phyloP scores from a whole-genome alignment of 2,888 invertebrate species.

The Cataglyphis altisquamis region DNA sequence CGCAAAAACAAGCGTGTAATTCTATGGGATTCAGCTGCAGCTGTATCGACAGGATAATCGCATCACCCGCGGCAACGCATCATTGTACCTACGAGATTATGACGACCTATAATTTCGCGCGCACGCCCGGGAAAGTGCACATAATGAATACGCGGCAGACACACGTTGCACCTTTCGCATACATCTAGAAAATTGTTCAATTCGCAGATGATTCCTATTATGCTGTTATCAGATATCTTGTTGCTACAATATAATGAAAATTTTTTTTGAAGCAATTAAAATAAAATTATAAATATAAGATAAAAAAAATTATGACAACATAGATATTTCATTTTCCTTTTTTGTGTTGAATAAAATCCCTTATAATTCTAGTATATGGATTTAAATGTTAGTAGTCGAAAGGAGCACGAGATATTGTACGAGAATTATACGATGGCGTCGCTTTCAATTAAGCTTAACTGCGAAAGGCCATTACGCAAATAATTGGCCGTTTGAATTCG shows the following conservation, averaged over 20 bases:
- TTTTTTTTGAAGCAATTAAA: background rate
- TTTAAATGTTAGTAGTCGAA: background rate
- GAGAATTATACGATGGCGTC: background rate
- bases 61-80: slow-evolving; percentile 66
- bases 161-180: slow-evolving; percentile 11
- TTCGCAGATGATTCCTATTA: background rate
- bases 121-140: slow-evolving; percentile 29
- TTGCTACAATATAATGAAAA: background rate
- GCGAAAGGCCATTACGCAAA: slow-evolving; percentile 12
- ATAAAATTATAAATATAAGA: background rate
- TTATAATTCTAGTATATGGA: background rate
- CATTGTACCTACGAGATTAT: slow-evolving; percentile 54
- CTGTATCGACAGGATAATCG: slow-evolving; percentile 63
- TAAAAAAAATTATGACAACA: background rate
- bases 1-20: slow-evolving; percentile 46
- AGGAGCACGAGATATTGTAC: background rate
- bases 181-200: slow-evolving; percentile 46
- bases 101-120: slow-evolving; percentile 66
- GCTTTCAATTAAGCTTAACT: slow-evolving; percentile 27
- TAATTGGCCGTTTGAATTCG: slow-evolving; percentile 13
- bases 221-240: background rate
- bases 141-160: background rate
- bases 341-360: background rate
- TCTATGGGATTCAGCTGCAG: slow-evolving; percentile 13
- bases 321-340: background rate